A percentile compares a stretch with the other conserved stretches of the same genome.
These are phyloP conservation scores for Hestina assimilis DNA, from an alignment of 1,140 invertebrate genomes.

Conservation along the genomic window DNA sequence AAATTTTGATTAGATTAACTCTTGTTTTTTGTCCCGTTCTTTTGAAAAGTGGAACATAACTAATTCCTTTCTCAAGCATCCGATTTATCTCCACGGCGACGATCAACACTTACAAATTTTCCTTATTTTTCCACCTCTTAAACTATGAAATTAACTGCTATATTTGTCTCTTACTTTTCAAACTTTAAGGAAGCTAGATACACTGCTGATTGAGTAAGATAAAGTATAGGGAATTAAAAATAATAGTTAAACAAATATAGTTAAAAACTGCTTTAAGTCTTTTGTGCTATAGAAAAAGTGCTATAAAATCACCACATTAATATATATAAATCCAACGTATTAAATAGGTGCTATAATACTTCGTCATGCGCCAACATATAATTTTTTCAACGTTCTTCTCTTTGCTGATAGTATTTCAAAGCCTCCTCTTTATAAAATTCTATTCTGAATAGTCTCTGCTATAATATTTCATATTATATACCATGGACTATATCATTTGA, in stretches of 20 bases:
- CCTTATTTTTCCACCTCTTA: slow-evolving; percentile 8
- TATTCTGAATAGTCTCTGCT: background rate
- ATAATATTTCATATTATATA: background rate
- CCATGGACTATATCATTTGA: too few species aligned
- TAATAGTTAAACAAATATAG: too few species aligned
- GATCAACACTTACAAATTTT: slow-evolving; percentile 7
- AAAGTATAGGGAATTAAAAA: too few species aligned
- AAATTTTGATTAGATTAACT: background rate
- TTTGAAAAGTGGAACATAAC: slow-evolving; percentile 9
- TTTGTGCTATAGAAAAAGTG: too few species aligned
- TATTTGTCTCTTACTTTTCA: background rate
- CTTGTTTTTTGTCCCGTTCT: background rate
- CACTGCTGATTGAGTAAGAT: too few species aligned
- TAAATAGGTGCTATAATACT: background rate
- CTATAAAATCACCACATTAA: background rate
- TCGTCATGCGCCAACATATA: background rate
- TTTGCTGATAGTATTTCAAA: slow-evolving; percentile 2
- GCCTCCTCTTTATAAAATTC: slow-evolving; percentile 3
- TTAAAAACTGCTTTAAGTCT: too few species aligned
- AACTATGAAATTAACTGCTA: slow-evolving; percentile 1
- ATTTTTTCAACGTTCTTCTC: background rate
- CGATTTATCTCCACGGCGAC: slow-evolving; percentile 8
- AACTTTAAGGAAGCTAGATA: too few species aligned
- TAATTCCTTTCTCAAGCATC: slow-evolving; percentile 10
- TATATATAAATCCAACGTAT: background rate